Conservation (phyloP, 2,113 vertebrate genomes). For the Melanerpes formicivorus region DNA sequence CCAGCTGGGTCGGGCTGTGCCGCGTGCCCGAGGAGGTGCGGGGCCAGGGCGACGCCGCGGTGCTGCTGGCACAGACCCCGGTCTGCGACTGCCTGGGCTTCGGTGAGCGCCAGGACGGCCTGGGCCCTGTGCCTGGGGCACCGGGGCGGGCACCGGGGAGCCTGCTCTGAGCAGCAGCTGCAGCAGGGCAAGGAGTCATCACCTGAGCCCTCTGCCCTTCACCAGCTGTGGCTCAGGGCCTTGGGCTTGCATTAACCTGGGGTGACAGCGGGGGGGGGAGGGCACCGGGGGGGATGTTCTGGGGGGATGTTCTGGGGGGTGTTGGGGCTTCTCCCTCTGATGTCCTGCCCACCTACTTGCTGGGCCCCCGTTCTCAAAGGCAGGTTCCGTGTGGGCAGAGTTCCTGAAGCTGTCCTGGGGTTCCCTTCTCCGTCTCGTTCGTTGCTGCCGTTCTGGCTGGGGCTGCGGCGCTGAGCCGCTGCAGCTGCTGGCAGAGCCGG, state of each 20-base stretch:
- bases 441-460: accelerated
- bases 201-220: neutral
- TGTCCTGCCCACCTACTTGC: neutral
- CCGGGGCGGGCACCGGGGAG: too few species aligned
- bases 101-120: constrained; percentile 74
- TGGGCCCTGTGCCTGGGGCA: too few species aligned
- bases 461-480: neutral
- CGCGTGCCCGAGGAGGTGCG: constrained; percentile 82
- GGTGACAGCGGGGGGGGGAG: neutral
- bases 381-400: neutral
- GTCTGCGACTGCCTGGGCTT: constrained; percentile 92
- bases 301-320: accelerated
- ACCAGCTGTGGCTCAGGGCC: neutral
- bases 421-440: neutral
- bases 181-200: neutral
- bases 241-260: neutral
- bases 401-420: neutral
- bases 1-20: constrained; percentile 92
- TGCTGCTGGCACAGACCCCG: constrained; percentile 87
- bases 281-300: too few species aligned
- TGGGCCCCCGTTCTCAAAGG: accelerated
- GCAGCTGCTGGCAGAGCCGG: accelerated
- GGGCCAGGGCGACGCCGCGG: constrained; percentile 74
- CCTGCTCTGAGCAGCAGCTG: too few species aligned
- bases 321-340: accelerated